Evolutionary conservation across 1,140 invertebrate species (phyloP).

Genomic region (Drosophila orena): DNA sequence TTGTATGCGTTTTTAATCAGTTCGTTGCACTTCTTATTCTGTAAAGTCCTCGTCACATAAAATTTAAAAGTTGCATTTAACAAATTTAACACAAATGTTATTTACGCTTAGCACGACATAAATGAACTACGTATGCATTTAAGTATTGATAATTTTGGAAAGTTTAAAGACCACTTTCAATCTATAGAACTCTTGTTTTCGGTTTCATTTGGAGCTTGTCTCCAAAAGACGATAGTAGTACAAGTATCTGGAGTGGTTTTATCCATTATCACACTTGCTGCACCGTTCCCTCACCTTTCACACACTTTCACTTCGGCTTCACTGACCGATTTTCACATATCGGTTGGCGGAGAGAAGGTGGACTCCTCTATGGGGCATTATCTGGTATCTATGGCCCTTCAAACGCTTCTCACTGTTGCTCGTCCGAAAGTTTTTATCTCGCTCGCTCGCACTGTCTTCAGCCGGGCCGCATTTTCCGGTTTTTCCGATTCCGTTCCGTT

Average conservation of each 20-base stretch:
- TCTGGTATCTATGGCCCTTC: conserved; percentile 35
- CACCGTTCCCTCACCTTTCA: conserved; percentile 25
- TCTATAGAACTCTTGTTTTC: neutral
- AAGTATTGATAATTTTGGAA: no score
- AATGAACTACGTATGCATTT: no score
- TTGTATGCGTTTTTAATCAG: no score
- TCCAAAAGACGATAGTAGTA: neutral
- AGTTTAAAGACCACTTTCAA: no score
- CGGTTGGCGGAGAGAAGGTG: conserved; percentile 1
- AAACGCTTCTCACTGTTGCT: conserved; percentile 43
- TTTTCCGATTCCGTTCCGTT: conserved; percentile 7
- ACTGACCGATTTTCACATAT: conserved; percentile 37
- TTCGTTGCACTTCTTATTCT: no score
- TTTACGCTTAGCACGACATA: no score
- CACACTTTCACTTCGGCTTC: conserved; percentile 34
- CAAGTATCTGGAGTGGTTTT: conserved; percentile 17
- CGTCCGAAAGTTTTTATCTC: conserved; percentile 35
- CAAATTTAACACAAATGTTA: no score
- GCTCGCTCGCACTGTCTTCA: conserved; percentile 32
- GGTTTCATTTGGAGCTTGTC: neutral
- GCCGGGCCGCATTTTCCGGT: conserved; percentile 16
- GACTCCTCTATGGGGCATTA: conserved; percentile 33
- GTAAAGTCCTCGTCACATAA: no score
- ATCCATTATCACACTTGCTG: conserved; percentile 10
- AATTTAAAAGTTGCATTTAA: no score